Conservation (phyloP, 92 coral and sea anemone species). For the Zoanthus gigantus region DNA sequence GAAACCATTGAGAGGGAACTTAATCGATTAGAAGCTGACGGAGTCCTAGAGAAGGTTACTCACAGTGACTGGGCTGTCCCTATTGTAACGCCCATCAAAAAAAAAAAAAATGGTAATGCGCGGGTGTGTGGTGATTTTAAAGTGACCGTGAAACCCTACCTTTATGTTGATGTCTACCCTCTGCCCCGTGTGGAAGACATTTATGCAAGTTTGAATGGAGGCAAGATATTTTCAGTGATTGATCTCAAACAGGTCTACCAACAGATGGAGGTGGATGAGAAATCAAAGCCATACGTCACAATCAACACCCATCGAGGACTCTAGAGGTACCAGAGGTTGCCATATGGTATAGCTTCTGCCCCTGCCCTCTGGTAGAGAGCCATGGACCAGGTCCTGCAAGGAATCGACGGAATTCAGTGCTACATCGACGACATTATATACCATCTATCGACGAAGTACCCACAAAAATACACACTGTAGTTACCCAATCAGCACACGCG, state of each 20-base stretch:
- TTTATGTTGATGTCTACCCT: conserved; percentile 42
- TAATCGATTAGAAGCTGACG: too few relatives aligned
- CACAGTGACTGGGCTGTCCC: too few relatives aligned
- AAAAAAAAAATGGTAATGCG: not conserved
- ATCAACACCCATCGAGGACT: conserved; percentile 64
- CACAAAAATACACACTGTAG: too few relatives aligned
- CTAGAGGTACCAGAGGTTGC: conserved; percentile 56
- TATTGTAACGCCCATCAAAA: too few relatives aligned
- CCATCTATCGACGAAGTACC: not conserved
- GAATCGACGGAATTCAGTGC: conserved; percentile 56
- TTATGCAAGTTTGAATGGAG: conserved; percentile 51
- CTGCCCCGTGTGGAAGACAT: conserved; percentile 46
- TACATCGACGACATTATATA: conserved; percentile 61
- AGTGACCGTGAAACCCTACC: conserved; percentile 48
- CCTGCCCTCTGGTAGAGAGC: conserved; percentile 72
- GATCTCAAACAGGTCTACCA: conserved; percentile 67
- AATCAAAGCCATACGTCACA: conserved; percentile 37
- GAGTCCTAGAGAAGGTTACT: too few relatives aligned
- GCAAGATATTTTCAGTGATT: conserved; percentile 50
- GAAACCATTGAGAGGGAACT: too few relatives aligned
- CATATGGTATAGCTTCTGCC: conserved; percentile 70
- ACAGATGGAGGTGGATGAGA: conserved; percentile 68
- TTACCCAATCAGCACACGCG: too few relatives aligned
- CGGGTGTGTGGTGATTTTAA: conserved; percentile 59
- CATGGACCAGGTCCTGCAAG: conserved; percentile 68